These are phyloP conservation scores for Phortica variegata DNA, from an alignment of 1,140 invertebrate genomes.

Conservation along the genomic window DNA sequence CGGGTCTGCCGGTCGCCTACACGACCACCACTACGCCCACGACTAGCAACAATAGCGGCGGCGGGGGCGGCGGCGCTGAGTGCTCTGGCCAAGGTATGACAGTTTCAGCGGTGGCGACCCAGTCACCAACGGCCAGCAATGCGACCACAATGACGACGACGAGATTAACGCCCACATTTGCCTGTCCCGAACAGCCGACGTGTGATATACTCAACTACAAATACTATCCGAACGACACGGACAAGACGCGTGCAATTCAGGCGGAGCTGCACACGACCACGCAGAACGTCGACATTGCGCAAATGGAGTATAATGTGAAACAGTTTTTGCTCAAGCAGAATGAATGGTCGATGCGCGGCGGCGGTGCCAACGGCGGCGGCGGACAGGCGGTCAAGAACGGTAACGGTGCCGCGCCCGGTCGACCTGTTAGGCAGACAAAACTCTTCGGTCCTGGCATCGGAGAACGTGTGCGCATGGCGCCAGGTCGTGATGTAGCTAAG, in stretches of 20 bases:
- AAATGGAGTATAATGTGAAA: conserved; percentile 67
- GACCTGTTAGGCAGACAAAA: conserved; percentile 23
- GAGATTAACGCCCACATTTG: conserved; percentile 31
- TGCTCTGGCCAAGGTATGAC: too few species aligned
- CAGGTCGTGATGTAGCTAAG: conserved; percentile 27
- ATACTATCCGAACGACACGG: conserved; percentile 52
- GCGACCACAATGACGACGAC: conserved; percentile 25
- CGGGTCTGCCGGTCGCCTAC: conserved; percentile 45
- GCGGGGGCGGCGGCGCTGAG: neutral
- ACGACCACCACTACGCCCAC: conserved; percentile 23
- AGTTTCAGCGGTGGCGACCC: neutral
- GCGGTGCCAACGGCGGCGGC: neutral
- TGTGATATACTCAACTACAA: conserved; percentile 57
- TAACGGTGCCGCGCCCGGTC: conserved; percentile 8
- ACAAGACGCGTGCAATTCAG: conserved; percentile 45
- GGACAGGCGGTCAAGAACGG: neutral
- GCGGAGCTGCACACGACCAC: conserved; percentile 51
- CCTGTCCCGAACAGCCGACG: conserved; percentile 49
- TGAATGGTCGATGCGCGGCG: conserved; percentile 59
- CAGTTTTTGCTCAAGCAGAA: conserved; percentile 64
- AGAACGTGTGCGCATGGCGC: conserved; percentile 39
- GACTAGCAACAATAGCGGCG: neutral
- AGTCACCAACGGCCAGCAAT: conserved; percentile 13
- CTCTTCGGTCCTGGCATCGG: conserved; percentile 43
- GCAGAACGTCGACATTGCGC: conserved; percentile 59